Percentiles rank a stretch among this genome's conserved stretches.
Conservation (phyloP, 2,888 invertebrate species). For the Caenorhabditis sp. region DNA sequence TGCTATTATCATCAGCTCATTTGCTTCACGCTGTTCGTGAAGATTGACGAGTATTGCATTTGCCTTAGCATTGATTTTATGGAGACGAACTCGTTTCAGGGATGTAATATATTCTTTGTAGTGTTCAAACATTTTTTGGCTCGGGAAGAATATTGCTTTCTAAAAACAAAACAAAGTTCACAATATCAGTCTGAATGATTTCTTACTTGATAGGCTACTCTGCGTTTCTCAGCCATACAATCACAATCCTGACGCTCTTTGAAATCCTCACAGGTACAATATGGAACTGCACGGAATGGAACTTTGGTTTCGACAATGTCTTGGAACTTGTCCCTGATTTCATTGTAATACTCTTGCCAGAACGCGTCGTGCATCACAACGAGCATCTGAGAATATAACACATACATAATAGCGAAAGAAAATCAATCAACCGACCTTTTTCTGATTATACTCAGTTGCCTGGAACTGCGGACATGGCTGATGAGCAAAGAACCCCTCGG, state of each 20-base stretch:
- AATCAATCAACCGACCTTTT: not conserved
- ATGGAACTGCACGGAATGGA: constrained; percentile 1
- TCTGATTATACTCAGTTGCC: not conserved
- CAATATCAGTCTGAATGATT: too few species aligned
- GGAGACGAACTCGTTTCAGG: too few species aligned
- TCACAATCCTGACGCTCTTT: not conserved
- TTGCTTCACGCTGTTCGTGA: too few species aligned
- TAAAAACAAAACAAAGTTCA: too few species aligned
- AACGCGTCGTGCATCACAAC: not conserved
- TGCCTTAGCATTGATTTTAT: too few species aligned
- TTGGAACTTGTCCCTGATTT: not conserved
- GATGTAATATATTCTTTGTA: too few species aligned
- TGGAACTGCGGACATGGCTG: not conserved
- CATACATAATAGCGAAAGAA: not conserved
- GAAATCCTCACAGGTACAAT: constrained; percentile 4
- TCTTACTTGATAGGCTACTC: not conserved
- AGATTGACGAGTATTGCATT: too few species aligned
- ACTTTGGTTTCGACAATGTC: not conserved
- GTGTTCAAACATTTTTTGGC: too few species aligned
- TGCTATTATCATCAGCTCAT: too few species aligned
- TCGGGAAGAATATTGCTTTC: too few species aligned
- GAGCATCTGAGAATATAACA: not conserved
- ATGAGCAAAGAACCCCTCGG: not conserved
- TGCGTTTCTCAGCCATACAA: not conserved
- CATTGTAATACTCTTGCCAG: not conserved